Percentiles rank a stretch among this genome's conserved stretches.
Conservation (phyloP, 64 coral and sea anemone species). For the Orbicella faveolata region DNA sequence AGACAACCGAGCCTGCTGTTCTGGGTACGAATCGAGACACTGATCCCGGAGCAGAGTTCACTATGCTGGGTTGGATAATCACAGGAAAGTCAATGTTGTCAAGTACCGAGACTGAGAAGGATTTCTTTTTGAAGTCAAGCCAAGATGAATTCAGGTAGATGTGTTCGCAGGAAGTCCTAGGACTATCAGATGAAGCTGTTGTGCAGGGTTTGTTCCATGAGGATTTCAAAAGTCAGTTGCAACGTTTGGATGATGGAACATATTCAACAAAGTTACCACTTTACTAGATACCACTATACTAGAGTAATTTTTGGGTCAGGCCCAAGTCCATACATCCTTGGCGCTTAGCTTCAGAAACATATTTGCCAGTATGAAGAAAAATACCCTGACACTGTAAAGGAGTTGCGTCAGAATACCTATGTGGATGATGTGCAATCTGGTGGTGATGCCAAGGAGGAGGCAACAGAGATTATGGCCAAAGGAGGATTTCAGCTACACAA, state of each 20-base stretch:
- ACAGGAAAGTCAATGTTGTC: constrained; percentile 23
- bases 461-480: constrained; percentile 60
- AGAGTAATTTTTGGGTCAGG: constrained; percentile 75
- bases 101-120: constrained; percentile 40
- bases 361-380: constrained; percentile 47
- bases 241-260: constrained; percentile 58
- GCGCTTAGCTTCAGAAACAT: constrained; percentile 65
- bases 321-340: constrained; percentile 43
- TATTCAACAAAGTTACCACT: constrained; percentile 69
- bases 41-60: constrained; percentile 66
- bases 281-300: constrained; percentile 44
- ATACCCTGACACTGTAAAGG: constrained; percentile 44
- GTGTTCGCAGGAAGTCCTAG: constrained; percentile 79
- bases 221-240: constrained; percentile 44
- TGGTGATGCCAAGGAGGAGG: constrained; percentile 42
- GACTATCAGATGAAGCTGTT: constrained; percentile 34
- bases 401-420: constrained; percentile 64
- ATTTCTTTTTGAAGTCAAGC: constrained; percentile 45
- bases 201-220: constrained; percentile 32
- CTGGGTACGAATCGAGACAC: constrained; percentile 47
- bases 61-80: constrained; percentile 48
- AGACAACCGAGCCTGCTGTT: constrained; percentile 51
- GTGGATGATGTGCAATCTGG: constrained; percentile 75
- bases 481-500: constrained; percentile 67
- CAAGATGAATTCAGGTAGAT: constrained; percentile 68